Percentiles rank a stretch among this genome's conserved stretches.
Evolutionary conservation across 2,113 vertebrate species (phyloP).

Genomic region (Furnarius figulus): DNA sequence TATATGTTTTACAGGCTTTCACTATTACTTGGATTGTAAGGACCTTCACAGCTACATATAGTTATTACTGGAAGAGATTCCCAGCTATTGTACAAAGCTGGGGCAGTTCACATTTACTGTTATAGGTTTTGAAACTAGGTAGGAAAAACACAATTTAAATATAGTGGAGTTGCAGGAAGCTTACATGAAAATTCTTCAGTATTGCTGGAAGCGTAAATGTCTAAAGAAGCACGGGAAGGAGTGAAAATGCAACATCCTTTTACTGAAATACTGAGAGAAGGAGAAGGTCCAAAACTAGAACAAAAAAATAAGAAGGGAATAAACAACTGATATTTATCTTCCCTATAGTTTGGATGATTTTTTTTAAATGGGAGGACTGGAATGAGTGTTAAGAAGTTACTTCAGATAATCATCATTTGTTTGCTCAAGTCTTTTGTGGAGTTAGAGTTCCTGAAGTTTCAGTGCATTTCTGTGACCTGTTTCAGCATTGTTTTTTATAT

Average conservation of each 20-base stretch:
- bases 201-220: not conserved
- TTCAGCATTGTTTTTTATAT: not conserved
- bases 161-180: not conserved
- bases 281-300: not conserved
- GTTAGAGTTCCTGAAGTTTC: constrained; percentile 15
- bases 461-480: not conserved
- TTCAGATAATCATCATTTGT: not conserved
- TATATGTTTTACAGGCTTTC: constrained; percentile 31
- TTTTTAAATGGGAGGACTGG: not conserved
- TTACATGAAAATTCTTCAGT: not conserved
- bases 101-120: not conserved
- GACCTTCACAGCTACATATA: constrained; percentile 50
- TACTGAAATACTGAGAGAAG: not conserved
- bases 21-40: constrained; percentile 32
- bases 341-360: not conserved
- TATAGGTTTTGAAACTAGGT: constrained; percentile 7
- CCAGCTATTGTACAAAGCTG: not conserved
- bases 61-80: not conserved
- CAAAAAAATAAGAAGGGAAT: not conserved
- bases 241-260: not conserved
- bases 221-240: not conserved
- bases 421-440: constrained; percentile 8
- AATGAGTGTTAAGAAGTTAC: not conserved
- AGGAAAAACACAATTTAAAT: constrained; percentile 18
- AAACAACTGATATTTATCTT: not conserved